Evolutionary conservation across 1,140 invertebrate species (phyloP).

Genomic region (Caenorhabditis tropicalis): DNA sequence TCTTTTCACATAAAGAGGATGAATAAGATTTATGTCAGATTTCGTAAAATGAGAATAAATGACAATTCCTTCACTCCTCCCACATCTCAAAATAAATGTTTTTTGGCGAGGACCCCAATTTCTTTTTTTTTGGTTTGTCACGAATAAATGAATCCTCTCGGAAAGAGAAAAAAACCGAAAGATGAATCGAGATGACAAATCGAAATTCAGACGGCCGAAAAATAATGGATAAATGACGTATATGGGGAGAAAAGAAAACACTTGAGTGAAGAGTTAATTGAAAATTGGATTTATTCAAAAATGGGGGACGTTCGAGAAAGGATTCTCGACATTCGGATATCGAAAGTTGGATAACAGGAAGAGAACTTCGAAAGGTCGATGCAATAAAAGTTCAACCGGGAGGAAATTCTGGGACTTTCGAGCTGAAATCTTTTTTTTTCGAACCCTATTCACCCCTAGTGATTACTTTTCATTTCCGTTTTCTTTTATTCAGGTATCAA

Average conservation of each 20-base stretch:
- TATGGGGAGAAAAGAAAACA: background rate
- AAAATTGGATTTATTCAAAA: too few species aligned
- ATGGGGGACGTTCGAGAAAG: too few species aligned
- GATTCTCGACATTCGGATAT: too few species aligned
- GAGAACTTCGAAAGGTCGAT: too few species aligned
- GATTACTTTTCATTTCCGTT: too few species aligned
- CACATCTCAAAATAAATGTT: background rate
- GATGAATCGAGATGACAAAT: background rate
- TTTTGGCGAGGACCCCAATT: background rate
- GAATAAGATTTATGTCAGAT: constrained; percentile 4
- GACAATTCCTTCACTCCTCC: background rate
- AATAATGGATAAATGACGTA: constrained; percentile 4
- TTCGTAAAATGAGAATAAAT: background rate
- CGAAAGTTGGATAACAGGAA: too few species aligned
- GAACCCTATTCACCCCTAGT: too few species aligned
- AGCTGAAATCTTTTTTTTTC: too few species aligned
- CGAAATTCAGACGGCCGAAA: background rate
- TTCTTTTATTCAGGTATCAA: too few species aligned
- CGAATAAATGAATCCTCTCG: background rate
- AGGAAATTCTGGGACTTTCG: too few species aligned
- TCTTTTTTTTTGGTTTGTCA: background rate
- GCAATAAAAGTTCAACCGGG: too few species aligned
- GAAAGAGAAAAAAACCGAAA: background rate
- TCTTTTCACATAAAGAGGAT: constrained; percentile 3
- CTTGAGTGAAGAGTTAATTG: background rate